These are phyloP conservation scores for Neotoxoptera formosana DNA, from an alignment of 1,140 invertebrate species.

Conservation along the genomic window DNA sequence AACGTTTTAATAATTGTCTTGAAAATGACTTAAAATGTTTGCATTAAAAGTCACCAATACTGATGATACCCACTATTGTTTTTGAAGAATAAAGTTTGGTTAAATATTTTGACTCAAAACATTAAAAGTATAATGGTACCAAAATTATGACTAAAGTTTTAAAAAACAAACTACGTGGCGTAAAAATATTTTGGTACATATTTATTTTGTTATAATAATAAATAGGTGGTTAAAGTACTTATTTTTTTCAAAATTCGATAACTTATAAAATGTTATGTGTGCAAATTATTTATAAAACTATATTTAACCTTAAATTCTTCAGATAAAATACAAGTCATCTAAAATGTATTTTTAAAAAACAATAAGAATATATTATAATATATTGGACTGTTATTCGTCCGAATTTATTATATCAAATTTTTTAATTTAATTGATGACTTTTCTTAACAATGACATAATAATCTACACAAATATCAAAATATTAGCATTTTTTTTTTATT, in stretches of 20 bases:
- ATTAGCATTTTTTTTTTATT: no score
- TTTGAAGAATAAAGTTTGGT: background rate
- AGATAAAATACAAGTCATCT: background rate
- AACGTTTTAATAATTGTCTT: background rate
- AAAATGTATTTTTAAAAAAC: background rate
- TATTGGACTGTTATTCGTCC: no score
- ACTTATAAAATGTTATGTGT: background rate
- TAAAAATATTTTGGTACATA: background rate
- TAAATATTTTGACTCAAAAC: background rate
- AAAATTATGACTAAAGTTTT: background rate
- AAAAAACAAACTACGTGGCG: background rate
- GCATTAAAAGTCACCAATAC: background rate
- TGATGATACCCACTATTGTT: background rate
- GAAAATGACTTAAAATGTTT: background rate
- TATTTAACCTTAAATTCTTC: background rate
- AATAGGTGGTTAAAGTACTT: background rate
- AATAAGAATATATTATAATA: no score
- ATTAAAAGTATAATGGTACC: background rate
- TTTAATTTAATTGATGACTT: no score
- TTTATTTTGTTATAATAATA: background rate
- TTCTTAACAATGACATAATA: no score
- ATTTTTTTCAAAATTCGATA: background rate
- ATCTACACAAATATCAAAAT: no score
- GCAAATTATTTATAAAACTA: background rate
- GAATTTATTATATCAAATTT: no score